Evolutionary conservation across 1,140 invertebrate species (phyloP), one percentile per base, ranked within the genome.

Genomic region (Drosophila mauritiana): DNA sequence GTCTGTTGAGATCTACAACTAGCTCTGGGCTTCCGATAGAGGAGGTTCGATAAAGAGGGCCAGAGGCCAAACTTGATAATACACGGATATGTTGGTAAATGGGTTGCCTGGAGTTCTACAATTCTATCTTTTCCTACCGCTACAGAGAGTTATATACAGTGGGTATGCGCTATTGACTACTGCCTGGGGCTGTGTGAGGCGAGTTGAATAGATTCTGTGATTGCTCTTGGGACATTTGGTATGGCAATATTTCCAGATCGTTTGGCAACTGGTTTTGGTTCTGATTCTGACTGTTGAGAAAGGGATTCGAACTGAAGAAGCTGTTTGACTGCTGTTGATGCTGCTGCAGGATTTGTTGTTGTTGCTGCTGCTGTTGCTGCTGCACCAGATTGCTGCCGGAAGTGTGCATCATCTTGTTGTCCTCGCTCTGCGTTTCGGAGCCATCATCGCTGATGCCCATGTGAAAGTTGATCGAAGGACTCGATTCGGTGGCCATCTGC

Each of bases 1-100:
- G 82, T 86, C 82, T 88, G 83, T 88, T 88, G 83, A 86, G 83
- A 86, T 86, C 79, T 88, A 86, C 83, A 86, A 86, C 83, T 82
- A 82, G 69, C 59, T 36, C 40, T 62, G 57, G 37, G 37, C 46
- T 53, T 42, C 58, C 57, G 52, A 46, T 61, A 20, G 22, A 49
- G 49, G 46, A 48, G 53, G 62, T 63, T 68, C 53, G 51, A 63
- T 67, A 59, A 45, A 86, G 78, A 81, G 82, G 78, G 81, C 81
- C 77, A 69, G 56, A 51, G 69, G 62, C 67, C 56, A 57, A 70
- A 72, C 58, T 68, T 70, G 54, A 42, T 45, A 55, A 52, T 45
- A 43, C 40, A 43, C 40, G 40, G 15, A 54, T 53, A 48, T 55
- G 56, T 20, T 3, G 36, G 1, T 37, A 13, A 8, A 31, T 31